Evolutionary conservation across 2,888 invertebrate genomes (phyloP), one percentile per base, ranked within the genome.

Genomic region (Andrena camellia): DNA sequence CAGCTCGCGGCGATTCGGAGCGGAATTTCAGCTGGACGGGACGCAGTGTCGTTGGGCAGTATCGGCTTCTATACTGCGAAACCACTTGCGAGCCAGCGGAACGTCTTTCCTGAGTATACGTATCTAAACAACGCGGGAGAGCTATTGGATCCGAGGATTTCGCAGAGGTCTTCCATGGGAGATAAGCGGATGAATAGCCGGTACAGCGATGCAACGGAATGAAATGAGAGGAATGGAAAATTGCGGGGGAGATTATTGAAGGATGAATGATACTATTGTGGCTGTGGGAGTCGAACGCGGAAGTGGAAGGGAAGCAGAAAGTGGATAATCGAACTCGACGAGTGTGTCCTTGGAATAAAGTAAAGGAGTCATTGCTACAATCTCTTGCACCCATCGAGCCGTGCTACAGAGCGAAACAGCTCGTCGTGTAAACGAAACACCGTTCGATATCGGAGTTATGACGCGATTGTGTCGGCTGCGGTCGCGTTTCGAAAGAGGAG

Each of bases 1-100:
- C 42, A 42, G 17, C 42, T 42, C 7, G 20, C 31, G 2, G 50
- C 63, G 81, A 75, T 70, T 57, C 57, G 29, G 42, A n/a, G 50
- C 2, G 59, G 77, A 77, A 78, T 80, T 66, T 62, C 52, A 54
- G 52, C 17, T 42, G 42, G 17, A 20, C 26, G 33, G 48, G 17
- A 35, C 54, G n/a, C n/a, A 33, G 42, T 42, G 26, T 26, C n/a
- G 33, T 10, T 3, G 42, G 1, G 6, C 13, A 13, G 50, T 54
- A 54, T 62, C 62, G 20, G 23, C 23, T 7, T 42, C 42, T 42
- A 5, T 4, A 75, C n/a, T 23, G 60, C 17, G 67, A 48, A 33
- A 62, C 35, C 63, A 42, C 6, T 42, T 17, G 29, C 33, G 8
- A 20, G 4, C 3, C n/a, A n/a, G n/a, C 6, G 20, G 31, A 62